Evolutionary conservation across 2,113 vertebrate species (phyloP), one percentile per base, ranked within the genome.

Genomic region (Engystomops pustulosus): DNA sequence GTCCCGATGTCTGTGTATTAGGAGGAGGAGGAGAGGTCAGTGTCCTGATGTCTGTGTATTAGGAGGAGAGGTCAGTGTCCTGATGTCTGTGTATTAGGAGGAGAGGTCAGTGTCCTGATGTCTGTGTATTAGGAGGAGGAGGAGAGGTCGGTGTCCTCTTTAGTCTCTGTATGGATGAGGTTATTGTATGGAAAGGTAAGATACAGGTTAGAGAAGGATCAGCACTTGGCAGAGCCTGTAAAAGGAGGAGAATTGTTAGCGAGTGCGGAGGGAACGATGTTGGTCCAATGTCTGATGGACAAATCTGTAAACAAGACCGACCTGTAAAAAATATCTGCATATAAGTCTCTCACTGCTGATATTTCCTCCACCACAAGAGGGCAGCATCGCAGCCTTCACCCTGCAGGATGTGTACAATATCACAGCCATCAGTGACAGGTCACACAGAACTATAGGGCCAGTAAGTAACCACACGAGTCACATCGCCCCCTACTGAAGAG

Each of bases 181-280:
- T n/a, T n/a, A n/a, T n/a, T n/a, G n/a, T n/a, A n/a, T n/a, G 27
- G 32, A 20, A 38, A 60, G 6, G 17, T 36, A 83, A 41, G 36
- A 34, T 65, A 41, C 5, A 47, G 51, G 41, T 62, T 62, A 75
- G 53, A 62, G 25, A 20, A 47, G 36, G 27, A 74, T 38, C 41
- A 60, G 53, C 53, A 74, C 23, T 58, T 30, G 18, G n/a, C 38
- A 45, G 3, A 47, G 25, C 81, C 81, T 83, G 41, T 20, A 83
- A 75, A 30, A 83, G 70, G 70, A 82, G 80, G 53, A 77, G 41
- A 76, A 34, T 34, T 23, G 70, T 83, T 83, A 83, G 81, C 30
- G 20, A 20, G 44, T 20, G 79, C 30, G 6, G 23, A 38, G 51
- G 53, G 51, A 38, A 4, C 30, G 69, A 8, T 6, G 68, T 44